These are phyloP conservation scores for Hedychridium roseum DNA, from an alignment of 2,888 invertebrate species.

Conservation along the genomic window DNA sequence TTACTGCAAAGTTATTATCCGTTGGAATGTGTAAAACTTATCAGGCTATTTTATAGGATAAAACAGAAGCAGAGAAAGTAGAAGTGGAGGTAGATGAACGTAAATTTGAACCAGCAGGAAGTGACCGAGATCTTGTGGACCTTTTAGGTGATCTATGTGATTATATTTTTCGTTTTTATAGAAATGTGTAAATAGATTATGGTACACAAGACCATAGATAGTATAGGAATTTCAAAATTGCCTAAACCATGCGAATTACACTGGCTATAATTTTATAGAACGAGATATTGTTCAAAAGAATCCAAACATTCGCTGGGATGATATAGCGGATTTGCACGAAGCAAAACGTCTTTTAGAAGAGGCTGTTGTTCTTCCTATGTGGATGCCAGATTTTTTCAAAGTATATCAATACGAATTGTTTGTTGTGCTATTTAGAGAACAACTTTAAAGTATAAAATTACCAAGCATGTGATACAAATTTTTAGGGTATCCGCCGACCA, in stretches of 20 bases:
- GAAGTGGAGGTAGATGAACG: slow-evolving; percentile 76
- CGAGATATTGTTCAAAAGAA: slow-evolving; percentile 97
- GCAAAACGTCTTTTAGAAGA: slow-evolving; percentile 93
- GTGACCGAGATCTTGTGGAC: slow-evolving; percentile 92
- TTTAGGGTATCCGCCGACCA: slow-evolving; percentile 88
- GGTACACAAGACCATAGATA: too few relatives aligned
- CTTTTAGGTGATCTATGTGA: slow-evolving; percentile 78
- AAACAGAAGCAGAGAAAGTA: slow-evolving; percentile 74
- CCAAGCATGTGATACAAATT: slow-evolving; percentile 7
- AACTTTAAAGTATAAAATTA: neutral
- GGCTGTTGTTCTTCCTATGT: slow-evolving; percentile 96
- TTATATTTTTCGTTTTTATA: too few relatives aligned
- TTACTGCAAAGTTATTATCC: too few relatives aligned
- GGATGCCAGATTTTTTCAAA: slow-evolving; percentile 98
- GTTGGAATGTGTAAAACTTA: too few relatives aligned
- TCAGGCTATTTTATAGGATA: slow-evolving; percentile 61
- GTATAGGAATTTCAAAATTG: too few relatives aligned
- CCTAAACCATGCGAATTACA: too few relatives aligned
- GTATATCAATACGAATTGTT: slow-evolving; percentile 63
- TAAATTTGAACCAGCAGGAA: slow-evolving; percentile 84
- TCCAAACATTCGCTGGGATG: slow-evolving; percentile 95
- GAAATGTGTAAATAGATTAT: too few relatives aligned
- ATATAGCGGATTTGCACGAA: slow-evolving; percentile 89
- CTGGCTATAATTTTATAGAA: slow-evolving; percentile 67
- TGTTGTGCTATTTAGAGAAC: neutral